These are phyloP conservation scores for Anabacerthia variegaticeps DNA, from an alignment of 2,797 vertebrate species.

Conservation along the genomic window DNA sequence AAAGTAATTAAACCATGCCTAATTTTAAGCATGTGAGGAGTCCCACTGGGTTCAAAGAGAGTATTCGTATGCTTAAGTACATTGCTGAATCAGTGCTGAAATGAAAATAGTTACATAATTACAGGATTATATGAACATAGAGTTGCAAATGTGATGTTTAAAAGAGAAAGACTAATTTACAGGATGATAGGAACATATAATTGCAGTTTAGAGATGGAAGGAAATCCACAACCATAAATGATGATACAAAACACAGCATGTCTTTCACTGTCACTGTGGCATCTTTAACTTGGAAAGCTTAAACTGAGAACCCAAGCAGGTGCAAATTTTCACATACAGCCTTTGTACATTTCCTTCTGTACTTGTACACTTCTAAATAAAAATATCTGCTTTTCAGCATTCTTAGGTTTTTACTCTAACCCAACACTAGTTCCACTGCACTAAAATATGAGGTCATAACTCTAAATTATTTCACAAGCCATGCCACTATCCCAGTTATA, in stretches of 20 bases:
- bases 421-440: background rate
- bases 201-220: slow-evolving; percentile 39
- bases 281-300: background rate
- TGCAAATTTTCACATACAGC: background rate
- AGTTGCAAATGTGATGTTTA: slow-evolving; percentile 37
- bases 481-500: background rate
- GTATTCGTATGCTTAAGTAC: slow-evolving; percentile 28
- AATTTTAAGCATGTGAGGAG: slow-evolving; percentile 41
- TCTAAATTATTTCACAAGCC: background rate
- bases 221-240: slow-evolving; percentile 1
- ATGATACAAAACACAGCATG: background rate
- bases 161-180: slow-evolving; percentile 51
- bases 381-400: background rate
- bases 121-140: slow-evolving; percentile 30
- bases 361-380: background rate
- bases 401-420: background rate
- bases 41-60: slow-evolving; percentile 19
- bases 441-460: background rate
- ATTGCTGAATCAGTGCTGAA: slow-evolving; percentile 50
- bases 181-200: slow-evolving; percentile 50
- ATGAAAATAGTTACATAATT: slow-evolving; percentile 59
- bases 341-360: background rate
- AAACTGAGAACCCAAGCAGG: background rate
- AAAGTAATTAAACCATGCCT: slow-evolving; percentile 8
- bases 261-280: background rate